Base-by-base conservation (phyloP, 2,113 vertebrate species). In the Argyrosomus japonicus region DNA sequence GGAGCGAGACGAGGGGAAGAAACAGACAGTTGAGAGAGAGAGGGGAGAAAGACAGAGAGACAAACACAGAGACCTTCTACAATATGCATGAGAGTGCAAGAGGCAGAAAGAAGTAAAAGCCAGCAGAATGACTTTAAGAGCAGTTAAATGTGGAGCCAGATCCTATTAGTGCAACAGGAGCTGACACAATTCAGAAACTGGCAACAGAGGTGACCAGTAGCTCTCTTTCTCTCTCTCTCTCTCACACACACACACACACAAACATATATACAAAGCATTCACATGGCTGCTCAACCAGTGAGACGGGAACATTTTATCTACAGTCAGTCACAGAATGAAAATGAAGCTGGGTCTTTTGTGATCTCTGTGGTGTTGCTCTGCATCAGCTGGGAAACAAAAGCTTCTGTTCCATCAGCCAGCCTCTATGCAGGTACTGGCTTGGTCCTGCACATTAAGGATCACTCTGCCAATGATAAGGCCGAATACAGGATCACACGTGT, bases 311-410 rank as follows among this genome's bases (percentile, higher is more conserved):
- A 78, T 84, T 4, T 69, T 13, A 61, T 83, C 64, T 60, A 40
- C 69, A 80, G 75, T 77, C 50, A 73, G 84, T 58, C 54, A 53
- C 58, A 81, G 54, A 90, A 87, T 91, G 47, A 76, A 81, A 89
- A 87, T 82, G 50, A 79, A 78, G 71, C 61, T 25, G 62, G 29
- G 36, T 77, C 68, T 61, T 68, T 77, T 57, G 67, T 82, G 70
- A 87, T 85, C 72, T 82, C 53, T 53, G n/a, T 21, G 11, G 36
- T 54, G 67, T 63, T 13, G 50, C 47, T 63, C 51, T 25, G 64
- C 68, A 71, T 81, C 70, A 68, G 56, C 70, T 50, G 43, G 50
- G 73, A 68, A 27, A 77, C 81, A 76, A 76, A 65, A 63, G 29
- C 64, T 77, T 62, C 79, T 68, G 40, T 78, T 68, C 79, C 45